phyloP scores from a whole-genome alignment of 2,888 invertebrate genomes.

The Hemistola chrysoprasaria region DNA sequence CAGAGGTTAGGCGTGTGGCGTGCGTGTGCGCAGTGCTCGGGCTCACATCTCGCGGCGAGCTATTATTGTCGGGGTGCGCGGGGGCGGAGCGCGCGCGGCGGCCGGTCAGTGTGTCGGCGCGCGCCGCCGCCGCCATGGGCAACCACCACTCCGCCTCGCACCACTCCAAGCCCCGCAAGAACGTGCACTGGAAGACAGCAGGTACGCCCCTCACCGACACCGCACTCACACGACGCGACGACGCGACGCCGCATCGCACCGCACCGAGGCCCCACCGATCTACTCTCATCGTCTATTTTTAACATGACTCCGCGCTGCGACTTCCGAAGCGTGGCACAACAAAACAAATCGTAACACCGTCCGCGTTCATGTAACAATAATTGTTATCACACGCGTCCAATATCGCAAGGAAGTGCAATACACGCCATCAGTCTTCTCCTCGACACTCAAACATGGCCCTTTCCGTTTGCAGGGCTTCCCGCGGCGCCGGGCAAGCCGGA shows the following conservation, averaged over 20 bases:
- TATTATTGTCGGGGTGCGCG: constrained; percentile 33
- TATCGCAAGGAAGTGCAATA: constrained; percentile 70
- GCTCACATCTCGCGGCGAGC: constrained; percentile 65
- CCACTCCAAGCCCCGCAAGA: constrained; percentile 85
- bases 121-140: constrained; percentile 80
- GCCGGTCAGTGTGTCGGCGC: constrained; percentile 73
- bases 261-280: constrained; percentile 47
- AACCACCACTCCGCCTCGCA: constrained; percentile 77
- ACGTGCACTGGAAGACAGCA: constrained; percentile 93
- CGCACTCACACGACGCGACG: constrained; percentile 7
- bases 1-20: constrained; percentile 36
- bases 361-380: constrained; percentile 74
- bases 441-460: constrained; percentile 25
- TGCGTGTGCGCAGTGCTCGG: constrained; percentile 53
- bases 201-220: constrained; percentile 73
- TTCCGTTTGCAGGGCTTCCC: constrained; percentile 85
- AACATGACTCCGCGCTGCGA: constrained; percentile 69
- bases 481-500: constrained; percentile 92
- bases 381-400: constrained; percentile 74
- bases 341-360: constrained; percentile 77
- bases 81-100: constrained; percentile 45
- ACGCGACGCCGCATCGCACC: constrained; percentile 2
- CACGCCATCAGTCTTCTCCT: constrained; percentile 25
- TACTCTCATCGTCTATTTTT: constrained; percentile 65
- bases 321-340: constrained; percentile 76